These are phyloP conservation scores for Pimpla rufipes DNA, from an alignment of 2,888 invertebrate species.

Conservation along the genomic window DNA sequence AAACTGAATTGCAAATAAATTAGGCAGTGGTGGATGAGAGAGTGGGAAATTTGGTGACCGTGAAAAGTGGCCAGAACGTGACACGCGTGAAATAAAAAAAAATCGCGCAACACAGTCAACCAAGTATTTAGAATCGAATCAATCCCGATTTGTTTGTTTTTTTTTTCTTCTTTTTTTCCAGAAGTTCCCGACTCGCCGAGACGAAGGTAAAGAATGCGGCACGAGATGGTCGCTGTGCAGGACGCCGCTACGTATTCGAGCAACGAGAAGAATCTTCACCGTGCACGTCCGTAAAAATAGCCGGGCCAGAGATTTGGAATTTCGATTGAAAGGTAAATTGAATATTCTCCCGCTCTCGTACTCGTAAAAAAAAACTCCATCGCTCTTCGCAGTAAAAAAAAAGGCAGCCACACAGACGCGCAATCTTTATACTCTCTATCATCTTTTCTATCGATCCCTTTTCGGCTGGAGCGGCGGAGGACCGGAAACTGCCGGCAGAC, in stretches of 20 bases:
- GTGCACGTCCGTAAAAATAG: neutral
- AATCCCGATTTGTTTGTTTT: no score
- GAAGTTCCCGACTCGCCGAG: no score
- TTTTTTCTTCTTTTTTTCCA: no score
- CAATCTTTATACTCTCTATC: constrained; percentile 22
- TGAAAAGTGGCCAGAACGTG: no score
- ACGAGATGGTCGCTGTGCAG: no score
- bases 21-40: no score
- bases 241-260: neutral
- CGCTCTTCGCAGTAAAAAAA: neutral
- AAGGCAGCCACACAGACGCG: neutral
- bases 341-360: neutral
- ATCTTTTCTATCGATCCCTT: constrained; percentile 37
- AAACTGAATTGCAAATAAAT: no score
- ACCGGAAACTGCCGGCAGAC: constrained; percentile 38
- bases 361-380: neutral
- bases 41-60: no score
- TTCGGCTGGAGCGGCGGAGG: neutral
- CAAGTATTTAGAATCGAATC: no score
- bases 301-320: neutral
- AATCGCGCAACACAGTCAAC: no score
- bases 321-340: neutral
- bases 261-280: neutral
- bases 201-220: no score
- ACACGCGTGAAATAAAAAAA: no score